A percentile compares a stretch with the other conserved stretches of the same genome.
phyloP scores from a whole-genome alignment of 2,797 vertebrate species.

The Melanotaenia nigrans region DNA sequence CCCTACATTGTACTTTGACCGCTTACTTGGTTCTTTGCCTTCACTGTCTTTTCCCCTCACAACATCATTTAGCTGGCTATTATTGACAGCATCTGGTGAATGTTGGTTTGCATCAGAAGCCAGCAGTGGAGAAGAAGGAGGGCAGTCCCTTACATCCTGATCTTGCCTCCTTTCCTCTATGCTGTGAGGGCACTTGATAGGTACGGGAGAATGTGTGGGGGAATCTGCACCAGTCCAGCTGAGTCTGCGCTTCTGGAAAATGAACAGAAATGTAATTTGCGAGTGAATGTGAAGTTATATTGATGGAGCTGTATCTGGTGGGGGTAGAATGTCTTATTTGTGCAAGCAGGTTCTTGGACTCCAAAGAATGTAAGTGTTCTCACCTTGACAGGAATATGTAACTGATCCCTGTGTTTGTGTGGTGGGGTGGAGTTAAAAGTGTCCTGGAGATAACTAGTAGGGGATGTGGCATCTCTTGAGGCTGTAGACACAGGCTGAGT shows the following conservation, averaged over 20 bases:
- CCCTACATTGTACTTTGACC: conserved; percentile 59
- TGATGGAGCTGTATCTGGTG: neutral
- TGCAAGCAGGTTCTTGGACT: neutral
- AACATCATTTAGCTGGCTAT: conserved; percentile 25
- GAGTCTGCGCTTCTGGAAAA: conserved; percentile 80
- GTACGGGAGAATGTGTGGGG: conserved; percentile 61
- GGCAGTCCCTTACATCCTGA: conserved; percentile 12
- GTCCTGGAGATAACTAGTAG: conserved; percentile 51
- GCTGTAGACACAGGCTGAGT: conserved; percentile 56
- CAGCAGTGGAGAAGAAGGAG: conserved; percentile 12
- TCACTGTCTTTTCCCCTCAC: conserved; percentile 55
- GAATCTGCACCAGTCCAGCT: conserved; percentile 82
- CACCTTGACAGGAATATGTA: conserved; percentile 78
- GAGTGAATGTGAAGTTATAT: conserved; percentile 5
- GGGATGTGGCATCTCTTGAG: conserved; percentile 34
- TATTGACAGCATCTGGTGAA: conserved; percentile 12
- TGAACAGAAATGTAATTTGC: conserved; percentile 19
- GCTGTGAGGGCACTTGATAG: conserved; percentile 62
- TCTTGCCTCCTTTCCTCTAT: conserved; percentile 43
- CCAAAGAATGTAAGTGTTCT: conserved; percentile 22
- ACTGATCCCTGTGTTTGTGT: conserved; percentile 78
- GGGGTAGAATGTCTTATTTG: neutral
- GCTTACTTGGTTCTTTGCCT: conserved; percentile 27
- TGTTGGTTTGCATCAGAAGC: conserved; percentile 16
- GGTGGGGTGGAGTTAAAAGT: conserved; percentile 58